These are phyloP conservation scores for Teinopalpus imperialis DNA, from an alignment of 2,888 invertebrate genomes.

Conservation along the genomic window DNA sequence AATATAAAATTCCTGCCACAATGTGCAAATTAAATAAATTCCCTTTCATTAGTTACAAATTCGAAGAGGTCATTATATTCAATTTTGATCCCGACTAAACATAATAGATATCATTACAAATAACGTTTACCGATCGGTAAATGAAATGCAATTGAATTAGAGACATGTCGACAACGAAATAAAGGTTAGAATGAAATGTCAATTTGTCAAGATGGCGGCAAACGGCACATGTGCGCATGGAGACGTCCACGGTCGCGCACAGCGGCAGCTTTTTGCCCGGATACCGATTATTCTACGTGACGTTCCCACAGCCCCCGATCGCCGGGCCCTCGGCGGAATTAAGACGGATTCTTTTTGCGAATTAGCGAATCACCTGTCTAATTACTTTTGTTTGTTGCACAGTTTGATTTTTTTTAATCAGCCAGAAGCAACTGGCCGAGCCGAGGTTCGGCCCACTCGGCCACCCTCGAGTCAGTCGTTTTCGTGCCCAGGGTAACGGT, in stretches of 20 bases:
- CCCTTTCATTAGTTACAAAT: constrained; percentile 9
- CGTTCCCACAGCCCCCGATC: constrained; percentile 70
- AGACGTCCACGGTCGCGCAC: constrained; percentile 33
- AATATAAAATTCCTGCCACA: background rate
- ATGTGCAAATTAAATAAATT: constrained; percentile 7
- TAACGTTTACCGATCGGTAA: background rate
- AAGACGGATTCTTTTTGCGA: constrained; percentile 71
- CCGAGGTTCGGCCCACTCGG: too few species aligned
- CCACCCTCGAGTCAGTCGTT: too few species aligned
- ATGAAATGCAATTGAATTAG: background rate
- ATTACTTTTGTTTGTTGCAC: constrained; percentile 66
- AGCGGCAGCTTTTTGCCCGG: constrained; percentile 63
- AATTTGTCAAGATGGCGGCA: constrained; percentile 18
- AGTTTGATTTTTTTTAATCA: constrained; percentile 47
- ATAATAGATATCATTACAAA: constrained; percentile 13
- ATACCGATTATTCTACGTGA: constrained; percentile 76
- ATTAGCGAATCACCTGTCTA: constrained; percentile 81
- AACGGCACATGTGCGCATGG: constrained; percentile 5
- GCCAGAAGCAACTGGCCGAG: too few species aligned
- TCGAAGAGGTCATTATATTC: constrained; percentile 13
- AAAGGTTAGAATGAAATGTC: constrained; percentile 12
- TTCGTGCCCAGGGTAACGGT: too few species aligned
- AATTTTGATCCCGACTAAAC: constrained; percentile 26
- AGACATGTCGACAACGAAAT: background rate
- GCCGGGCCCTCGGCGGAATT: constrained; percentile 52